A percentile compares a stretch with the other conserved stretches of the same genome.
phyloP scores from a whole-genome alignment of 2,888 invertebrate species.

The Drosophila borborema region DNA sequence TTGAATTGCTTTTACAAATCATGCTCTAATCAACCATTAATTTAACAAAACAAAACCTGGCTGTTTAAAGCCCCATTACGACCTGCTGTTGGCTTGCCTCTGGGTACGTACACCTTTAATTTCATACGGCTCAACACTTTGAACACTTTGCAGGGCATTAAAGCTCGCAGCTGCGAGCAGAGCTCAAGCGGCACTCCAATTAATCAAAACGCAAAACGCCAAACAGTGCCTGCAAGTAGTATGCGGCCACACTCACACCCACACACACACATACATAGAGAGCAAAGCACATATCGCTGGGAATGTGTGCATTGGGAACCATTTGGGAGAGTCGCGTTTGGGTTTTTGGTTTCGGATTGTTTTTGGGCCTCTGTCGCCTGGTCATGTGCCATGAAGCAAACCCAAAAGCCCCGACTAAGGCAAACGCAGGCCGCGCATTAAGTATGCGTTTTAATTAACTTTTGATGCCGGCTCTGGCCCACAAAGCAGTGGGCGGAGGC shows the following conservation, averaged over 20 bases:
- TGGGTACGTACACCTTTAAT: constrained; percentile 25
- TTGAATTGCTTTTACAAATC: constrained; percentile 3
- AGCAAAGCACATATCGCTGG: constrained; percentile 24
- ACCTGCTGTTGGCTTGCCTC: neutral
- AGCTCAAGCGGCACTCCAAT: constrained; percentile 68
- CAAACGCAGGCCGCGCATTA: constrained; percentile 56
- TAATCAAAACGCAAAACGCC: constrained; percentile 60
- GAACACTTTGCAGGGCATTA: constrained; percentile 22
- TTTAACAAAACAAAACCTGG: neutral
- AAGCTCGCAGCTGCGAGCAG: constrained; percentile 23
- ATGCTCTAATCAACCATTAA: constrained; percentile 11
- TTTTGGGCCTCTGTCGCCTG: constrained; percentile 34
- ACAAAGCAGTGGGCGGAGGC: constrained; percentile 34
- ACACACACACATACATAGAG: constrained; percentile 11
- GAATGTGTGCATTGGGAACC: constrained; percentile 44
- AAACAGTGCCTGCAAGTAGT: constrained; percentile 58
- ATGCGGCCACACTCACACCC: constrained; percentile 29
- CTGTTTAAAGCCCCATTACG: constrained; percentile 3
- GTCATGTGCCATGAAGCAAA: constrained; percentile 31
- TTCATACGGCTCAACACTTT: constrained; percentile 35
- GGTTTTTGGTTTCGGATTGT: constrained; percentile 27
- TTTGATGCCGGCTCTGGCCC: constrained; percentile 52
- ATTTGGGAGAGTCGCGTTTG: constrained; percentile 41
- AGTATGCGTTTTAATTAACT: constrained; percentile 74
- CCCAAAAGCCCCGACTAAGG: constrained; percentile 35